These are phyloP conservation scores for Cygnus atratus DNA, from an alignment of 2,113 vertebrate species.

Conservation along the genomic window DNA sequence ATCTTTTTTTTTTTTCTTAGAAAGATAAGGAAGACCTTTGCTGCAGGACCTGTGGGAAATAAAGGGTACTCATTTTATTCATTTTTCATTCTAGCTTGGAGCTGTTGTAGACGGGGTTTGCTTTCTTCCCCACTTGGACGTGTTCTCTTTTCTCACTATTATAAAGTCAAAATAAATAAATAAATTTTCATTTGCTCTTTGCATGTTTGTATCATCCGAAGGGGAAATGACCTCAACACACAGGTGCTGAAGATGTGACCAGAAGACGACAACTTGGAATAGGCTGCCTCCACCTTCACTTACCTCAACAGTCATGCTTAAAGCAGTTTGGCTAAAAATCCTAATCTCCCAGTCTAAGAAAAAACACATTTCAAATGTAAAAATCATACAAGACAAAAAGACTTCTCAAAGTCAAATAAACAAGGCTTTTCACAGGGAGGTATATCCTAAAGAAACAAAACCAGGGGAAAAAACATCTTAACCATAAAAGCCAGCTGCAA, in stretches of 20 bases:
- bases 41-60: conserved; percentile 7
- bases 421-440: rapidly evolving
- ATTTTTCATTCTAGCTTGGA: background rate
- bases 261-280: background rate
- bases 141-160: background rate
- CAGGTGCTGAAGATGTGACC: background rate
- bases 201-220: background rate
- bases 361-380: background rate
- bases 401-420: background rate
- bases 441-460: background rate
- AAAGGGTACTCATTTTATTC: background rate
- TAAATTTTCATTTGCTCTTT: background rate
- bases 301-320: background rate
- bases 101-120: background rate
- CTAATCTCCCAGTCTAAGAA: background rate
- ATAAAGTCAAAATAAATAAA: background rate
- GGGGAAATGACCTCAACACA: background rate
- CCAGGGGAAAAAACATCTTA: background rate
- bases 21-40: background rate
- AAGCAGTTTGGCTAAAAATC: background rate
- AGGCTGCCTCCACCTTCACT: background rate
- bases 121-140: background rate
- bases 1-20: background rate
- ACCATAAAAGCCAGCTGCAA: background rate
- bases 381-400: background rate